Percentiles rank a stretch among this genome's conserved stretches.
These are phyloP conservation scores for Montipora cactus DNA, from an alignment of 64 coral and sea anemone species.

Conservation along the genomic window DNA sequence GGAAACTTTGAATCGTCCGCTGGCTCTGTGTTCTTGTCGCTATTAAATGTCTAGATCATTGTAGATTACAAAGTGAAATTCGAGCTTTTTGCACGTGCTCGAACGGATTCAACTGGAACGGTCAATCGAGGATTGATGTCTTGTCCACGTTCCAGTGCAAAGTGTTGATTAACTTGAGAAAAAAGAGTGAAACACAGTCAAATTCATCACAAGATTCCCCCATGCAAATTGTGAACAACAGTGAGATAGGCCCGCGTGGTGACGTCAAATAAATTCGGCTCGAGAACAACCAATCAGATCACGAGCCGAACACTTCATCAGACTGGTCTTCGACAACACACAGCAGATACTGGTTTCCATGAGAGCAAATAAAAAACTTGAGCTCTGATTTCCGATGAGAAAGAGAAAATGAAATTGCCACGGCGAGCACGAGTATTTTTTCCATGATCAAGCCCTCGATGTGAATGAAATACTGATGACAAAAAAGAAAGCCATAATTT, in stretches of 20 bases:
- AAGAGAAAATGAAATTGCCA: neutral
- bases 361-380: neutral
- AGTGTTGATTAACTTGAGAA: constrained; percentile 5
- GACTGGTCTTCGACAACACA: neutral
- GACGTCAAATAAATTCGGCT: constrained; percentile 48
- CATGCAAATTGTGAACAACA: constrained; percentile 50
- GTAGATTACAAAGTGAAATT: constrained; percentile 38
- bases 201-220: constrained; percentile 47
- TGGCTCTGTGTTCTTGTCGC: constrained; percentile 9
- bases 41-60: constrained; percentile 10
- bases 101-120: constrained; percentile 8
- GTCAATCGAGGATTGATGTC: constrained; percentile 30
- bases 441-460: neutral
- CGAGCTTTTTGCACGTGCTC: constrained; percentile 35
- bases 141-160: constrained; percentile 6
- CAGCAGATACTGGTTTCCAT: neutral
- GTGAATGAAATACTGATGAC: neutral
- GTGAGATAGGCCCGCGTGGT: constrained; percentile 22
- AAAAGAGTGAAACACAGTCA: neutral
- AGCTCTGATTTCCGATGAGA: neutral
- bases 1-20: constrained; percentile 3
- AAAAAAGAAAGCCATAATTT: neutral
- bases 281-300: constrained; percentile 15
- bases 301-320: neutral
- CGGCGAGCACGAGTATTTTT: neutral